Conservation (phyloP, 2,888 invertebrate species). For the Ametastegia equiseti region DNA sequence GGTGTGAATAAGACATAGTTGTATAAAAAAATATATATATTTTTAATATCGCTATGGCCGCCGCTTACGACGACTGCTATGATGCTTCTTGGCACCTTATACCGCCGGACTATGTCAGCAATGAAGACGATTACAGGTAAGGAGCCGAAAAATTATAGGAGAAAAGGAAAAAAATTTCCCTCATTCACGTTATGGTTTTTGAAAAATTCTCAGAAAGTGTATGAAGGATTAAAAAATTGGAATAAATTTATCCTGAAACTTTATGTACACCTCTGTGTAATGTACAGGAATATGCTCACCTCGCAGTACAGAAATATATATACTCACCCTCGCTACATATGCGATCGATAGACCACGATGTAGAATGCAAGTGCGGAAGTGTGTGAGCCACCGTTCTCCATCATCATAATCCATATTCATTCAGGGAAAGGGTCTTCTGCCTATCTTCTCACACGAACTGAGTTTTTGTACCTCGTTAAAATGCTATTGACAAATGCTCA, state of each 20-base stretch:
- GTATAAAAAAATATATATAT: not conserved
- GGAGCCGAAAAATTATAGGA: no score
- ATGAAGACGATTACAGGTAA: constrained; percentile 85
- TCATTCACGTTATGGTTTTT: not conserved
- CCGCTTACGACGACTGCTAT: constrained; percentile 81
- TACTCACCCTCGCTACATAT: not conserved
- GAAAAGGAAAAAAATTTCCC: not conserved
- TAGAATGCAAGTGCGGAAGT: not conserved
- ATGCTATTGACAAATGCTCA: no score
- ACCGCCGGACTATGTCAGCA: constrained; percentile 83
- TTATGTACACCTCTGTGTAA: not conserved
- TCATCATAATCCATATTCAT: not conserved
- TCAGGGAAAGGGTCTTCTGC: not conserved
- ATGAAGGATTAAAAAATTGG: not conserved
- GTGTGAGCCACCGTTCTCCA: not conserved
- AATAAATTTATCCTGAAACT: not conserved
- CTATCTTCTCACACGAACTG: no score
- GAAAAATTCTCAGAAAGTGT: not conserved
- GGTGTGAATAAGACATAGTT: not conserved
- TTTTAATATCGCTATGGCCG: constrained; percentile 74
- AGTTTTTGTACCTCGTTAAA: no score
- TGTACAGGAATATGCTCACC: not conserved
- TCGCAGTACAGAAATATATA: no score
- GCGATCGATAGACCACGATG: not conserved
- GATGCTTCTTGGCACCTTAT: constrained; percentile 85